Base-by-base conservation (phyloP, 1,140 invertebrate genomes). In the Metaphire vulgaris region DNA sequence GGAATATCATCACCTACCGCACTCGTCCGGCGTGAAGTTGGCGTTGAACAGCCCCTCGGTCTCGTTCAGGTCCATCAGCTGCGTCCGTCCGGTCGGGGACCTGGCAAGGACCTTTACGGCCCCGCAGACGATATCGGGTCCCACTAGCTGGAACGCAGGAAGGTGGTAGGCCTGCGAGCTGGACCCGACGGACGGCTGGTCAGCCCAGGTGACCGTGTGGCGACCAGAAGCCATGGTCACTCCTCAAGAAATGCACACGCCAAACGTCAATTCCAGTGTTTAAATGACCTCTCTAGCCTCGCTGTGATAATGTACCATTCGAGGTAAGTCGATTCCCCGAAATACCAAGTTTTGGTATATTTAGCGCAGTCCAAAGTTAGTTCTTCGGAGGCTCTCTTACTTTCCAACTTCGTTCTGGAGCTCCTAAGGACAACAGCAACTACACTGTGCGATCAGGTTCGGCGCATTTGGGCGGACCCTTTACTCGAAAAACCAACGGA, bases 21-120 rank as follows among this genome's bases (percentile, higher is more conserved):
- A 92, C 89, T 98, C 96, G 80, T 97, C 93, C 2, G 97, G 96
- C 84, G 95, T 93, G 85, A 99, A 99, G 77, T 93, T 96, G 72
- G 96, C 94, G 78, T 92, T 93, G 83, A 94, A 94, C n/a, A 92
- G 90, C 76, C 92, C 93, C 69, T 86, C 84, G 77, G 91, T 90
- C 79, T 91, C 90, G 29, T 81, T 85, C 14, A 96, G 89, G 6
- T 80, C 33, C 0, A 94, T 93, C 34, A 90, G 88, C 64, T 92
- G 86, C 0, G 89, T 88, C 69, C 92, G 89, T 41, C 93, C 93
- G 64, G 91, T 92, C 0, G 96, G 96, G 16, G 94, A 92, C 80
- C 91, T 91, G 0, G 95, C 95, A 33, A 93, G 93, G 64, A 97
- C 93, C 80, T 92, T 81, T 90, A 93, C 85, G 92, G 92, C 83